phyloP scores from a whole-genome alignment of 2,113 vertebrate genomes.

The Equus quagga region DNA sequence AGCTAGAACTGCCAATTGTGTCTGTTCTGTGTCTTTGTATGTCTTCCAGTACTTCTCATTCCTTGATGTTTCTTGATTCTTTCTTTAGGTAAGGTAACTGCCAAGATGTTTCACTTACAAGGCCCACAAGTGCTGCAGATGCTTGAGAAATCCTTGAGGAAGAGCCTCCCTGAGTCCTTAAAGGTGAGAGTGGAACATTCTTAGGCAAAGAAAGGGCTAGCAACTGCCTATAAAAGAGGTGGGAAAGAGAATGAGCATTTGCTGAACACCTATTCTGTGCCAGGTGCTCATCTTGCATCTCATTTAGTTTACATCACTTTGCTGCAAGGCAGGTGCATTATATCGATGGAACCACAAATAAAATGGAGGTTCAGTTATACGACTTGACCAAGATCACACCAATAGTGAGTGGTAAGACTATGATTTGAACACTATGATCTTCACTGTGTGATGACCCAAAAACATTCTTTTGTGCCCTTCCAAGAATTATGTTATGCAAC shows the following conservation, averaged over 20 bases:
- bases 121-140: constrained; percentile 48
- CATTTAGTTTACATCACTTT: neutral
- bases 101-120: constrained; percentile 55
- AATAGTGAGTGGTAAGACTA: neutral
- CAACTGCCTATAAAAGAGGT: neutral
- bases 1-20: neutral
- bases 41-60: neutral
- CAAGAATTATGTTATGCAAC: neutral
- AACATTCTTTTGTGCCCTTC: neutral
- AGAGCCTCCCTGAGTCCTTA: constrained; percentile 65
- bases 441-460: neutral
- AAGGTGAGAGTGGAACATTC: constrained; percentile 35
- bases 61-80: neutral
- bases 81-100: neutral
- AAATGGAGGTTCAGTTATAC: neutral
- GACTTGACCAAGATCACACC: neutral
- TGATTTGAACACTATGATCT: neutral
- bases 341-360: neutral
- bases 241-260: neutral
- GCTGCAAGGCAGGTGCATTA: neutral
- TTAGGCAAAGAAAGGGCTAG: no score
- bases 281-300: neutral
- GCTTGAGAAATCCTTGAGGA: constrained; percentile 59
- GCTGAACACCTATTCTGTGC: neutral
- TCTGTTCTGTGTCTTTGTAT: neutral